Evolutionary conservation across 2,113 vertebrate genomes (phyloP), one percentile per base, ranked within the genome.

Genomic region (Ramphastos sulfuratus): DNA sequence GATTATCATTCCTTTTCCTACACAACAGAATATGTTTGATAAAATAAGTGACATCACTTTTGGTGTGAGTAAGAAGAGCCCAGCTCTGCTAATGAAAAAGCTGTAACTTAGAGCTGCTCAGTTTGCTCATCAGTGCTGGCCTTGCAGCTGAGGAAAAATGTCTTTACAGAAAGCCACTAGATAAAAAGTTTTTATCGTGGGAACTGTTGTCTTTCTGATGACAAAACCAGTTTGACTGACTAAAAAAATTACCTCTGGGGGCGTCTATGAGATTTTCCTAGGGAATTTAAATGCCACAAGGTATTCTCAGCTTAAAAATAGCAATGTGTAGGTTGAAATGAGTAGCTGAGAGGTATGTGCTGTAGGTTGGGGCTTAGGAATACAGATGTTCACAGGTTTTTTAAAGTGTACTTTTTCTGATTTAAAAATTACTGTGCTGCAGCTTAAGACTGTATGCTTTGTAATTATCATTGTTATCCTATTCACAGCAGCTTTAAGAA

Each of bases 281-380:
- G 79, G 93, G 96, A 92, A 90, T 95, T 93, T 95, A 96, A 96
- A 95, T 94, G 91, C 94, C 87, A 82, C 90, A 82, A 94, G 94
- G 93, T 94, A 96, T 94, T 96, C 90, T 94, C 64, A 76, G 39
- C 83, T 91, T 95, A 95, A 97, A 96, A 97, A 97, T 96, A 96
- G 95, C 46, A 85, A 31, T 2, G 82, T 82, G 96, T 96, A 94
- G 96, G 96, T 95, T 93, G 96, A 76, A 89, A 88, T 81, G 83
- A 96, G 93, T 63, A 77, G 74, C 94, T 94, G 86, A 89, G 91
- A 93, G 92, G 89, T 93, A 64, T 73, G 89, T 79, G 77, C 92
- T 88, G 85, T 90, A 87, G 85, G 92, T 58, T 93, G 91, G 80
- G 83, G 64, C n/a, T 93, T 67, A 33, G 67, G 85, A 78, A 97